Evolutionary conservation across 2,797 vertebrate genomes (phyloP).

Genomic region (Chaetodon trifasciatus): DNA sequence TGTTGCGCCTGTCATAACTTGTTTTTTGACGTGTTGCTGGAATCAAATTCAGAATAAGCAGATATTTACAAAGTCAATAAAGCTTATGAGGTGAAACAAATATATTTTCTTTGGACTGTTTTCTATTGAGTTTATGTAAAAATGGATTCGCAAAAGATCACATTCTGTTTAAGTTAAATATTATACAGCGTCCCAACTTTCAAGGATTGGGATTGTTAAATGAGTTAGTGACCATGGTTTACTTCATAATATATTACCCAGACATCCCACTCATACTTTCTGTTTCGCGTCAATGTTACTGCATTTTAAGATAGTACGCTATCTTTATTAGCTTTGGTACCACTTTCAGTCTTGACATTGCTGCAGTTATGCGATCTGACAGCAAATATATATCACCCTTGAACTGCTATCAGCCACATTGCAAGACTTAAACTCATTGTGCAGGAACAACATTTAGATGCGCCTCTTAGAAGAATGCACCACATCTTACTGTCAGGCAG

Average conservation of each 20-base stretch:
- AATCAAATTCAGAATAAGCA: too few species aligned
- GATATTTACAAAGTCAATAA: too few species aligned
- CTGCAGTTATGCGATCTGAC: neutral
- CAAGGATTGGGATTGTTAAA: too few species aligned
- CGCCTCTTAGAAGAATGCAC: neutral
- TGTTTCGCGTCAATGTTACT: neutral
- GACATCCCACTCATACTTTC: neutral
- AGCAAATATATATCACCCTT: neutral
- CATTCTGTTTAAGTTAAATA: too few species aligned
- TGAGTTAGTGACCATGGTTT: neutral
- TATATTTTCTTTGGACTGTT: too few species aligned
- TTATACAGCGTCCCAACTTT: too few species aligned
- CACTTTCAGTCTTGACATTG: neutral
- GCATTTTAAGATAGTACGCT: neutral
- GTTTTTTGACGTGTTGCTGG: too few species aligned
- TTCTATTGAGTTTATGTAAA: too few species aligned
- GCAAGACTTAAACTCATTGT: neutral
- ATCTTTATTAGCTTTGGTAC: neutral
- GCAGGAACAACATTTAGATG: neutral
- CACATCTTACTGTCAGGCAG: neutral
- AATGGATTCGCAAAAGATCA: too few species aligned
- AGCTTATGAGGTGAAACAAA: too few species aligned
- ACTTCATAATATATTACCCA: neutral
- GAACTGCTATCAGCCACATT: neutral
- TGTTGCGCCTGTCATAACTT: too few species aligned